These are phyloP conservation scores for Tursiops truncatus DNA, from an alignment of 2,113 vertebrate species.

Conservation along the genomic window DNA sequence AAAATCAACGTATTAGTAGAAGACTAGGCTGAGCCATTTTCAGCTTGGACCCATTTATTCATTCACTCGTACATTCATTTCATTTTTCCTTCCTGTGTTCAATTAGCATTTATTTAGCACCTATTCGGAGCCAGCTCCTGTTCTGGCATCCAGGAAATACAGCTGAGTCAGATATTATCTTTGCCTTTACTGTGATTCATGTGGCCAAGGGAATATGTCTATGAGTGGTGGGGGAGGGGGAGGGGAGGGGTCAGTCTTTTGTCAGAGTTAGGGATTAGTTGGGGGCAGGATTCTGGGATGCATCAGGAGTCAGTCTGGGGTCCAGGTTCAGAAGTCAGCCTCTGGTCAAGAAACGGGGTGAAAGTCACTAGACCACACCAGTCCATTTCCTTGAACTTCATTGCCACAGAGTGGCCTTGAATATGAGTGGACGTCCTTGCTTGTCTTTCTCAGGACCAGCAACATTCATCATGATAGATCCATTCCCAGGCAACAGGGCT, in stretches of 20 bases:
- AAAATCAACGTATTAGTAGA: not conserved
- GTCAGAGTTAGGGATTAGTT: not conserved
- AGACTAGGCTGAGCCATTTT: not conserved
- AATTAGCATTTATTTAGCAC: slow-evolving; percentile 33
- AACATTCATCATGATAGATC: not conserved
- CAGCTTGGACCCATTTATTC: not conserved
- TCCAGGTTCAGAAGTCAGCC: not conserved
- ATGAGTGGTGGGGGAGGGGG: not conserved
- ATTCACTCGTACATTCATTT: not conserved
- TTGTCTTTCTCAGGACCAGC: not conserved
- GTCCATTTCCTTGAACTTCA: not conserved
- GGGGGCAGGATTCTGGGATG: not conserved
- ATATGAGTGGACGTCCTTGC: no score
- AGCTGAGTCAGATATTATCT: not conserved
- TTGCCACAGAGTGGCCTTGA: not conserved
- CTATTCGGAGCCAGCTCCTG: slow-evolving; percentile 17
- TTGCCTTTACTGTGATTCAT: slow-evolving; percentile 22
- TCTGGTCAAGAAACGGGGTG: not conserved
- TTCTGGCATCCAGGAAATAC: not conserved
- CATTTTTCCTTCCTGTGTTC: not conserved
- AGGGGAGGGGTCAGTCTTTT: not conserved
- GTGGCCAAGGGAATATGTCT: not conserved
- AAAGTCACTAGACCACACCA: not conserved
- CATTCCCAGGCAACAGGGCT: not conserved
- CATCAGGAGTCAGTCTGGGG: not conserved